phyloP scores from a whole-genome alignment of 2,113 vertebrate genomes.

The Ptilonorhynchus violaceus region DNA sequence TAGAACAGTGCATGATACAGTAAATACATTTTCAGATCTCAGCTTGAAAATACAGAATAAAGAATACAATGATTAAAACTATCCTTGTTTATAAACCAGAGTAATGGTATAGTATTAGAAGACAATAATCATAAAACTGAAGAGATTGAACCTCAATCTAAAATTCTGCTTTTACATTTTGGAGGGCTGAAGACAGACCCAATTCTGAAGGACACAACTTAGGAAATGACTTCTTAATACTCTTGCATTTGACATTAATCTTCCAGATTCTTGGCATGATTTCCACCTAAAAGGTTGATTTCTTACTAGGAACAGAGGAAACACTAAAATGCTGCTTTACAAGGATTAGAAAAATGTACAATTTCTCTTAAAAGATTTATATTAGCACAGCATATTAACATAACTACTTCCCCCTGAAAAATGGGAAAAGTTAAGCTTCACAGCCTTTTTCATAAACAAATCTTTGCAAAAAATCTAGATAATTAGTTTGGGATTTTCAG shows the following conservation, averaged over 20 bases:
- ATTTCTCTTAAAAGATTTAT: not conserved
- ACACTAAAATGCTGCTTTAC: not conserved
- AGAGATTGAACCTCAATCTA: not conserved
- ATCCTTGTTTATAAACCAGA: not conserved
- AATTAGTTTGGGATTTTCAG: not conserved
- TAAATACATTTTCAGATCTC: not conserved
- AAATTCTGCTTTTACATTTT: not conserved
- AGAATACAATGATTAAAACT: not conserved
- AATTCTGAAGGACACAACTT: not conserved
- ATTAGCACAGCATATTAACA: not conserved
- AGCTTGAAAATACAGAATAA: not conserved
- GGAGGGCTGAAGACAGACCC: not conserved
- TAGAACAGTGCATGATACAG: not conserved
- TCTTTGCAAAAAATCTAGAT: not conserved
- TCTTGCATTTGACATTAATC: not conserved
- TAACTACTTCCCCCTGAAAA: not conserved
- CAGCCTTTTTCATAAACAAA: not conserved
- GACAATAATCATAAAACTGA: not conserved
- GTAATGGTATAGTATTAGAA: not conserved
- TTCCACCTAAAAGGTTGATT: not conserved
- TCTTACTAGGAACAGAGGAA: not conserved
- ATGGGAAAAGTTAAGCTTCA: not conserved
- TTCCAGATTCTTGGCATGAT: not conserved
- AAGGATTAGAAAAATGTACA: not conserved
- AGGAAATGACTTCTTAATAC: not conserved